Percentiles rank a stretch among this genome's conserved stretches.
These are phyloP conservation scores for Meandrusa payeni DNA, from an alignment of 2,888 invertebrate species.

Conservation along the genomic window DNA sequence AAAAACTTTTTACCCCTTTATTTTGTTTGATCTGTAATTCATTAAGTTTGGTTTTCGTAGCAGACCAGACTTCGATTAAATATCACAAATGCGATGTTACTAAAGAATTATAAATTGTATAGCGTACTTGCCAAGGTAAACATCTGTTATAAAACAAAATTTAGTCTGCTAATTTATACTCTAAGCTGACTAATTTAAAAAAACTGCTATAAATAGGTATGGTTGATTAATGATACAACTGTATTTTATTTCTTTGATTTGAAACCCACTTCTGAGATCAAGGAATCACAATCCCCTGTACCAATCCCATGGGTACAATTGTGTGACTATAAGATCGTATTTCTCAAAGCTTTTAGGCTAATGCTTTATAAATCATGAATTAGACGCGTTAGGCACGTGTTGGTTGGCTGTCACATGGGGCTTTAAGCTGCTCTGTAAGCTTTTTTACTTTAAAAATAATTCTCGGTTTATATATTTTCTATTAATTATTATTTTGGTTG, in stretches of 20 bases:
- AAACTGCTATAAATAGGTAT: too few species aligned
- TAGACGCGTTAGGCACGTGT: slow-evolving; percentile 54
- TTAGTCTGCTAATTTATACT: too few species aligned
- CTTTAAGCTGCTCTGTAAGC: slow-evolving; percentile 4
- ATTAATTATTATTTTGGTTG: not conserved
- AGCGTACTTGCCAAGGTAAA: too few species aligned
- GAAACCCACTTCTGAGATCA: slow-evolving; percentile 1
- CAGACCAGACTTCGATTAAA: too few species aligned
- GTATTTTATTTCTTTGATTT: slow-evolving; percentile 19
- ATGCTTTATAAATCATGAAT: slow-evolving; percentile 66
- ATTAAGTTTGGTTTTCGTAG: too few species aligned
- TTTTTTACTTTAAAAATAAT: slow-evolving; percentile 4
- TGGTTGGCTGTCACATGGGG: slow-evolving; percentile 43
- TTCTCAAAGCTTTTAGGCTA: slow-evolving; percentile 57
- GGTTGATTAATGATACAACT: not conserved
- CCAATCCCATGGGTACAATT: slow-evolving; percentile 45
- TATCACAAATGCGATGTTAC: too few species aligned
- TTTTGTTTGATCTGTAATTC: too few species aligned
- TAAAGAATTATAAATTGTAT: too few species aligned
- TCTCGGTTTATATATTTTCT: slow-evolving; percentile 8
- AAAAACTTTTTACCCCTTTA: too few species aligned
- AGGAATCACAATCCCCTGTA: slow-evolving; percentile 36
- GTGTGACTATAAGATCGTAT: slow-evolving; percentile 43
- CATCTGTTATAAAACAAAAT: too few species aligned
- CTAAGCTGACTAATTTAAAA: too few species aligned